phyloP scores from a whole-genome alignment of 1,140 invertebrate species.

The Pissodes strobi region DNA sequence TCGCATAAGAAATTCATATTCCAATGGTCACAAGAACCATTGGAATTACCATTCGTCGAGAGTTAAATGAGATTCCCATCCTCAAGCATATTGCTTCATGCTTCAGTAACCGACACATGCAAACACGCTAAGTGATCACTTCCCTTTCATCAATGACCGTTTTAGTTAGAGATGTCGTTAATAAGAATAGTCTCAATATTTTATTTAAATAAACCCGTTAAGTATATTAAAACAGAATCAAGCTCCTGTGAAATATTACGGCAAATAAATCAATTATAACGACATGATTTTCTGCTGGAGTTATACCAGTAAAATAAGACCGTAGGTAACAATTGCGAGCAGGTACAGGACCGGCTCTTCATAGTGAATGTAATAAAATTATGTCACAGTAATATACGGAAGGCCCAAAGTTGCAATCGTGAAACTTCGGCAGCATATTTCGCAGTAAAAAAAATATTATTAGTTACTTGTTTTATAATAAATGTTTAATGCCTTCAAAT shows the following conservation, averaged over 20 bases:
- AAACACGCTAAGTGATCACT: conserved; percentile 23
- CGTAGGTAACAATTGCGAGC: too few relatives aligned
- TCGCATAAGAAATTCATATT: background rate
- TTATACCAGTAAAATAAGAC: conserved; percentile 40
- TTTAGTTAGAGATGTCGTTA: conserved; percentile 15
- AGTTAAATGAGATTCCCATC: conserved; percentile 23
- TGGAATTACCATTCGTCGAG: conserved; percentile 22
- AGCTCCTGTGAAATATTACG: conserved; percentile 18
- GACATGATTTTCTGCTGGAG: background rate
- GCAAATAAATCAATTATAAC: conserved; percentile 25
- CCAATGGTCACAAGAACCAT: conserved; percentile 22
- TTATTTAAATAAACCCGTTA: conserved; percentile 1
- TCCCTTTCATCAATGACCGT: conserved; percentile 26
- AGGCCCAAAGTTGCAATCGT: too few relatives aligned
- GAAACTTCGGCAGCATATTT: too few relatives aligned
- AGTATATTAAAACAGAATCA: conserved; percentile 23
- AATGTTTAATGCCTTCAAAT: too few relatives aligned
- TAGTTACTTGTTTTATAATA: too few relatives aligned
- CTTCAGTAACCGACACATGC: conserved; percentile 21
- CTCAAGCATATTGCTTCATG: conserved; percentile 16
- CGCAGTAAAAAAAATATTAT: too few relatives aligned
- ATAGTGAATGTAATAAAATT: too few relatives aligned
- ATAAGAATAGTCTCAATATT: conserved; percentile 12
- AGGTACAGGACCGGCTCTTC: too few relatives aligned
- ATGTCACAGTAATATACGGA: too few relatives aligned